Conservation (phyloP, 2,888 invertebrate species). For the Chrysina gloriosa region DNA sequence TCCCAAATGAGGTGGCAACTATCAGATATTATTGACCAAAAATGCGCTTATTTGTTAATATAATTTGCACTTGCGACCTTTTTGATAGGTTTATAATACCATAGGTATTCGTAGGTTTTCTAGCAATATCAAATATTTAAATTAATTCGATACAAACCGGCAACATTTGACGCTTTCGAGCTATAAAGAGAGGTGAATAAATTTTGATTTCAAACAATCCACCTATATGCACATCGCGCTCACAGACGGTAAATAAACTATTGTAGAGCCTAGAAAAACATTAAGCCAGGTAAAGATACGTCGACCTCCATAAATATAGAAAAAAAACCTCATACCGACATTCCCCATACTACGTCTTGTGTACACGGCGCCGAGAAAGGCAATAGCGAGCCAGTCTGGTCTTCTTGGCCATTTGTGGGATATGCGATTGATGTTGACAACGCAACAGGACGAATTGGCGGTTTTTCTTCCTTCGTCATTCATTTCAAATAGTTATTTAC, state of each 20-base stretch:
- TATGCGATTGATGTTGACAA: conserved; percentile 39
- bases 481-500: conserved; percentile 29
- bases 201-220: conserved; percentile 9
- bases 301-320: conserved; percentile 44
- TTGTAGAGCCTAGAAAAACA: conserved; percentile 11
- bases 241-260: conserved; percentile 19
- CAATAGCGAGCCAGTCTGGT: conserved; percentile 41
- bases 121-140: background rate
- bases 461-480: conserved; percentile 26
- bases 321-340: conserved; percentile 41
- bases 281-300: conserved; percentile 30
- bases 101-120: no score
- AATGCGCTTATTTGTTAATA: no score
- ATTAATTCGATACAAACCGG: conserved; percentile 7
- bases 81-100: no score
- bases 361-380: conserved; percentile 46
- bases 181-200: conserved; percentile 1
- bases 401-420: conserved; percentile 43
- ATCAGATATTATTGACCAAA: no score
- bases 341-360: conserved; percentile 41
- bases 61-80: no score
- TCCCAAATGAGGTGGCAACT: no score
- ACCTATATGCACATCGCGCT: conserved; percentile 3
- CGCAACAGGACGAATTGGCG: conserved; percentile 37
- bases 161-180: background rate